Evolutionary conservation across 2,888 invertebrate species (phyloP).

Genomic region (Anagyrus pseudococci): DNA sequence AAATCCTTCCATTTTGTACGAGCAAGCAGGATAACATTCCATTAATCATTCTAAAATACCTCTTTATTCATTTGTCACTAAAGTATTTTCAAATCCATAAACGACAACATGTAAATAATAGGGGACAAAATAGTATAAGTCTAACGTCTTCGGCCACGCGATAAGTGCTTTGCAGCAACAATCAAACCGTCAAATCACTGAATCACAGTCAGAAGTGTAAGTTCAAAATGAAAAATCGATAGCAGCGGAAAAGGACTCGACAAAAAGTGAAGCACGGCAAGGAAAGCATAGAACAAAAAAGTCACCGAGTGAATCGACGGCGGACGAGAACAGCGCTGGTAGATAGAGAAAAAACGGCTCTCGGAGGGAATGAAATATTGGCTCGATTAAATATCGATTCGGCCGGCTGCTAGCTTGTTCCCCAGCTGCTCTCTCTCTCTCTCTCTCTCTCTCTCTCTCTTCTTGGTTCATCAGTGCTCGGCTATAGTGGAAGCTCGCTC

Average conservation of each 20-base stretch:
- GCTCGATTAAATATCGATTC: conserved; percentile 38
- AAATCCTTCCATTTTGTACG: too few species aligned
- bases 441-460: conserved; percentile 4
- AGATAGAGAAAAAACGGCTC: neutral
- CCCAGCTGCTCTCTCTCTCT: too few species aligned
- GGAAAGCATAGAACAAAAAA: neutral
- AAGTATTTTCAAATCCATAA: too few species aligned
- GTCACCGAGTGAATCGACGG: too few species aligned
- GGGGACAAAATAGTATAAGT: too few species aligned
- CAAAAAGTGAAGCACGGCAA: neutral
- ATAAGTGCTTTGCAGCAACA: neutral
- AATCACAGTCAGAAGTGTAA: neutral
- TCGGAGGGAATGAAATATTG: conserved; percentile 31
- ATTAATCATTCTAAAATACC: too few species aligned
- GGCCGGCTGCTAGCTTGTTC: conserved; percentile 13
- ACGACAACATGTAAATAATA: too few species aligned
- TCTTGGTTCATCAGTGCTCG: neutral
- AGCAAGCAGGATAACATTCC: too few species aligned
- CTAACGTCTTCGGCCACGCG: neutral
- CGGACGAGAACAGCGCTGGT: neutral
- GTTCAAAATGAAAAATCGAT: neutral
- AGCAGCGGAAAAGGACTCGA: neutral
- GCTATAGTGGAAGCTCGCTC: too few species aligned
- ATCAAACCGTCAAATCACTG: neutral
- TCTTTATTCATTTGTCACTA: too few species aligned